Percentiles rank a stretch among this genome's conserved stretches.
phyloP scores from a whole-genome alignment of 2,797 vertebrate genomes.

The Chrosomus eos region DNA sequence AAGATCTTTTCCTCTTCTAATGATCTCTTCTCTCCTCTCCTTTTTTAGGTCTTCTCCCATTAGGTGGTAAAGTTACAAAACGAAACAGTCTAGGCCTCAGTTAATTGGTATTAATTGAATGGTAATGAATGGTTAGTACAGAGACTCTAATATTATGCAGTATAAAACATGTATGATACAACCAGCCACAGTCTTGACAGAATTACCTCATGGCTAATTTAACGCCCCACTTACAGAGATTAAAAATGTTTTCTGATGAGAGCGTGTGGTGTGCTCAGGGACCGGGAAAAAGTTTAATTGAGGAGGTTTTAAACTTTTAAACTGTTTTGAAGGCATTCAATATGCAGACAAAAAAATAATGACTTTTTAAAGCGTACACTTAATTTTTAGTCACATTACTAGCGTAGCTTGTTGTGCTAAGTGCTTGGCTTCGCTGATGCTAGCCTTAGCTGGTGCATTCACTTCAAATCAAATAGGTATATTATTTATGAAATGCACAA shows the following conservation, averaged over 20 bases:
- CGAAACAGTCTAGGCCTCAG: background rate
- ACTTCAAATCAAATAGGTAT: background rate
- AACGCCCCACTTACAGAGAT: background rate
- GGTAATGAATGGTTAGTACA: background rate
- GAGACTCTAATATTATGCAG: background rate
- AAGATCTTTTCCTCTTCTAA: background rate
- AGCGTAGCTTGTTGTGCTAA: background rate
- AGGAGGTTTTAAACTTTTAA: background rate
- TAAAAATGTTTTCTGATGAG: background rate
- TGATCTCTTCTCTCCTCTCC: background rate
- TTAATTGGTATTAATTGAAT: conserved; percentile 16
- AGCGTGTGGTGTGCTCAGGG: too few relatives aligned
- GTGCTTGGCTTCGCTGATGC: background rate
- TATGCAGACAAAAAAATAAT: background rate
- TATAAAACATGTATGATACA: conserved; percentile 6
- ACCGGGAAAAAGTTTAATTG: background rate
- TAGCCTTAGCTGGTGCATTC: background rate
- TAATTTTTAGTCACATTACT: background rate
- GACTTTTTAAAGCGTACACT: background rate
- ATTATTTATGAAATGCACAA: background rate
- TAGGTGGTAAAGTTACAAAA: background rate
- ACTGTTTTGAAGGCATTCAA: background rate
- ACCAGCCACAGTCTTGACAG: background rate
- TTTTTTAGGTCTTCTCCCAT: background rate
- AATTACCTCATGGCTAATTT: background rate